phyloP scores from a whole-genome alignment of 2,888 invertebrate species.

The Scaptomyza tumidula region DNA sequence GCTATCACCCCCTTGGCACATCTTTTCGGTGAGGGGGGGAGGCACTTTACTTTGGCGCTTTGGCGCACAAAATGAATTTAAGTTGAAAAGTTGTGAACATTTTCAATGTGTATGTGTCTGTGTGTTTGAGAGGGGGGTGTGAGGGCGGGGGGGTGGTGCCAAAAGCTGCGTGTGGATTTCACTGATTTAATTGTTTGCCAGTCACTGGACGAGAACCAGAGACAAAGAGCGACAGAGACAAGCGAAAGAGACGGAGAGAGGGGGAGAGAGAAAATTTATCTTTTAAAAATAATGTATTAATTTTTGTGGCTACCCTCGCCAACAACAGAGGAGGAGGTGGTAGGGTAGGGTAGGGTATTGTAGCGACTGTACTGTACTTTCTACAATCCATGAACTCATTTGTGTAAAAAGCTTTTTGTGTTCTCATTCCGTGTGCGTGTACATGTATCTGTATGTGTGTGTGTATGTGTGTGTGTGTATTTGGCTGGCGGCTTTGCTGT shows the following conservation, averaged over 20 bases:
- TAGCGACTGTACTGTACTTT: background rate
- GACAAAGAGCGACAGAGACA: constrained; percentile 6
- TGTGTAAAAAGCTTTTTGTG: constrained; percentile 75
- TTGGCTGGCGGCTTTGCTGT: constrained; percentile 35
- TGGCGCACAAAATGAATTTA: constrained; percentile 74
- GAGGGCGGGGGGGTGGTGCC: constrained; percentile 20
- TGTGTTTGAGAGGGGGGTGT: background rate
- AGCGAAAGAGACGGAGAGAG: constrained; percentile 4
- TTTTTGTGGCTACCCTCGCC: constrained; percentile 69
- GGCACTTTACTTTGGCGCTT: constrained; percentile 56
- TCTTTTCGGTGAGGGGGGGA: constrained; percentile 22
- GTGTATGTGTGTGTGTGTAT: background rate
- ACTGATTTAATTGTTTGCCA: constrained; percentile 76
- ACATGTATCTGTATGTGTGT: background rate
- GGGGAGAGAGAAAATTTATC: constrained; percentile 63
- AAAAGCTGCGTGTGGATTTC: constrained; percentile 76
- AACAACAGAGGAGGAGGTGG: no score
- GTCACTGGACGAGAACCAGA: background rate
- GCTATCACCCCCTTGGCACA: background rate
- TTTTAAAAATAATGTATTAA: constrained; percentile 78
- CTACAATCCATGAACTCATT: constrained; percentile 71
- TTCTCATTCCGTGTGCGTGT: constrained; percentile 15
- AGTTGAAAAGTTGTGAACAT: constrained; percentile 79
- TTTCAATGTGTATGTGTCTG: constrained; percentile 42
- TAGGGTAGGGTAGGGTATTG: background rate